These are phyloP conservation scores for Notamacropus eugenii DNA, from an alignment of 2,797 vertebrate genomes.

Conservation along the genomic window DNA sequence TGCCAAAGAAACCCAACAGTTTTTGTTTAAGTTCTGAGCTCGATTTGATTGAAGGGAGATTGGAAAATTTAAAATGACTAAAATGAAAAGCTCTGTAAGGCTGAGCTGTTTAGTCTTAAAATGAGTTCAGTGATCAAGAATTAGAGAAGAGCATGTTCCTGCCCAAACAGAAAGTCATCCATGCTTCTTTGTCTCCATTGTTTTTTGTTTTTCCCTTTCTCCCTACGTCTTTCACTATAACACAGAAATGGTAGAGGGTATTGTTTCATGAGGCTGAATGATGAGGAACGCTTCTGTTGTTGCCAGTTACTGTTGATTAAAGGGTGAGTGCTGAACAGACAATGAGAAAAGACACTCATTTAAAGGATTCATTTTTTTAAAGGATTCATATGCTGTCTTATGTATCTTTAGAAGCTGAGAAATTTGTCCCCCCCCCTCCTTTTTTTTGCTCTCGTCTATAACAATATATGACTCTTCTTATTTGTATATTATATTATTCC, in stretches of 20 bases:
- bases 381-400: not conserved
- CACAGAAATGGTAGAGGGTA: not conserved
- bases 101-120: not conserved
- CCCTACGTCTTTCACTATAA: not conserved
- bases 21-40: slow-evolving; percentile 44
- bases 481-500: not conserved
- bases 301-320: not conserved
- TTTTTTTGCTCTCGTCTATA: not conserved
- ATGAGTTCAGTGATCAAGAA: not conserved
- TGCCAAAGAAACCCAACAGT: slow-evolving; percentile 34
- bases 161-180: not conserved
- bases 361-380: not conserved
- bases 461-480: not conserved
- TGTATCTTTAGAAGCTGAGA: not conserved
- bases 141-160: not conserved
- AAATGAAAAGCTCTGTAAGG: not conserved
- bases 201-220: not conserved
- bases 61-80: slow-evolving; percentile 9
- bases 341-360: not conserved
- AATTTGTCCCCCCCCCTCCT: not conserved
- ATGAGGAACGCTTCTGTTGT: rapidly evolving
- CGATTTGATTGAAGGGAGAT: slow-evolving; percentile 20
- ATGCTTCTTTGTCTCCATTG: not conserved
- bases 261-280: too few relatives aligned
- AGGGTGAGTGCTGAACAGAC: not conserved